phyloP scores from a whole-genome alignment of 2,888 invertebrate species.

The Euspilapteryx auroguttella region DNA sequence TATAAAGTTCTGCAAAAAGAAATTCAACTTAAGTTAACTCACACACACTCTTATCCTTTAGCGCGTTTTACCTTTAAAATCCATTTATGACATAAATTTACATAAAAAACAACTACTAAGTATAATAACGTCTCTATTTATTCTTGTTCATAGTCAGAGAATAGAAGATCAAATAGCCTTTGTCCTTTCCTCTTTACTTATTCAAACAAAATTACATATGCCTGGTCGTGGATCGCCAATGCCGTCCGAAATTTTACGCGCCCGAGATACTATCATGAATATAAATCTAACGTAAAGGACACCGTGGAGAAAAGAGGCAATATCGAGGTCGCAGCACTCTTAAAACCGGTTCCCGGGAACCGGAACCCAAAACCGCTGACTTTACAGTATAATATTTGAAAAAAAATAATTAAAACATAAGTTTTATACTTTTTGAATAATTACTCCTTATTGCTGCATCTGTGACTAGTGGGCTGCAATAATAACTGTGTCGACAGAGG shows the following conservation, averaged over 20 bases:
- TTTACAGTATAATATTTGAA: too few relatives aligned
- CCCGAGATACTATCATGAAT: conserved; percentile 58
- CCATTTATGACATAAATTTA: conserved; percentile 43
- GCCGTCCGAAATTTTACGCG: conserved; percentile 60
- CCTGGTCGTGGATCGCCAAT: conserved; percentile 12
- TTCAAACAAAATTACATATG: background rate
- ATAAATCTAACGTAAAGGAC: conserved; percentile 60
- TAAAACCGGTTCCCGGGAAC: background rate
- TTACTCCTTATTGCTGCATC: too few relatives aligned
- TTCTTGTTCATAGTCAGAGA: conserved; percentile 30
- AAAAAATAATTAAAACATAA: too few relatives aligned
- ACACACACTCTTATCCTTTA: too few relatives aligned
- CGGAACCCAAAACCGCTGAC: background rate
- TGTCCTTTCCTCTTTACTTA: conserved; percentile 52
- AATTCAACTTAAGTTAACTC: too few relatives aligned
- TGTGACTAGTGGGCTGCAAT: too few relatives aligned
- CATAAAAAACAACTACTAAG: conserved; percentile 21
- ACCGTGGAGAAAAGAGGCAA: conserved; percentile 35
- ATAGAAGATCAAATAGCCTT: conserved; percentile 54
- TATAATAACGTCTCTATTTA: conserved; percentile 34
- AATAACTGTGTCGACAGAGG: too few relatives aligned
- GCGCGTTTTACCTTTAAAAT: conserved; percentile 44
- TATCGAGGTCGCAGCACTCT: background rate
- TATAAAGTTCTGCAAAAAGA: too few relatives aligned
- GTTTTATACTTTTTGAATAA: too few relatives aligned